phyloP scores from a whole-genome alignment of 2,888 invertebrate genomes.

The Dynastes hyllus region DNA sequence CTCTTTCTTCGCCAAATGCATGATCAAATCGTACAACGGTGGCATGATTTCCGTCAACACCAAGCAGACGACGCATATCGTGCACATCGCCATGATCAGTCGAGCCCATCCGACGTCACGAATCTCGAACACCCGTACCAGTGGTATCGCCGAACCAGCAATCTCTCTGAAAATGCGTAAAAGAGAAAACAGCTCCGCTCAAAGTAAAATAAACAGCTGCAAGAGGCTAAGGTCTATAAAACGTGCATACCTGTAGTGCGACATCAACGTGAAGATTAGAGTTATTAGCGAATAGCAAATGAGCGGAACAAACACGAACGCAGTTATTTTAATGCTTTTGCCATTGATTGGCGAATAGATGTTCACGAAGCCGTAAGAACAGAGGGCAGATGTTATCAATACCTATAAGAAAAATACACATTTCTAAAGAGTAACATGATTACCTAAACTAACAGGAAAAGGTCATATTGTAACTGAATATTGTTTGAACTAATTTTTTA shows the following conservation, averaged over 20 bases:
- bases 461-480: too few species aligned
- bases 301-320: conserved; percentile 67
- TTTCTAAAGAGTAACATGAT: too few species aligned
- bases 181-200: too few species aligned
- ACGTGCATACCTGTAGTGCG: conserved; percentile 68
- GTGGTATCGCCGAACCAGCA: conserved; percentile 75
- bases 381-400: conserved; percentile 68
- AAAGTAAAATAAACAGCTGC: not conserved
- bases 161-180: conserved; percentile 70
- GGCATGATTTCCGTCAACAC: conserved; percentile 78
- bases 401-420: conserved; percentile 64
- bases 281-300: conserved; percentile 67
- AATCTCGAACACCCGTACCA: conserved; percentile 76
- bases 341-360: conserved; percentile 63
- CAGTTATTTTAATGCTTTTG: conserved; percentile 63
- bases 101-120: conserved; percentile 77
- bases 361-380: conserved; percentile 69
- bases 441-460: too few species aligned
- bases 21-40: conserved; percentile 73
- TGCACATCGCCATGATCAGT: conserved; percentile 75
- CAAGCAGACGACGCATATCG: conserved; percentile 76
- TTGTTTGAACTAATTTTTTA: too few species aligned
- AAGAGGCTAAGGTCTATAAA: not conserved
- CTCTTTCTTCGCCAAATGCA: conserved; percentile 76
- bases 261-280: conserved; percentile 70